Conservation (phyloP, 2,888 invertebrate species). For the Callinectes sapidus region DNA sequence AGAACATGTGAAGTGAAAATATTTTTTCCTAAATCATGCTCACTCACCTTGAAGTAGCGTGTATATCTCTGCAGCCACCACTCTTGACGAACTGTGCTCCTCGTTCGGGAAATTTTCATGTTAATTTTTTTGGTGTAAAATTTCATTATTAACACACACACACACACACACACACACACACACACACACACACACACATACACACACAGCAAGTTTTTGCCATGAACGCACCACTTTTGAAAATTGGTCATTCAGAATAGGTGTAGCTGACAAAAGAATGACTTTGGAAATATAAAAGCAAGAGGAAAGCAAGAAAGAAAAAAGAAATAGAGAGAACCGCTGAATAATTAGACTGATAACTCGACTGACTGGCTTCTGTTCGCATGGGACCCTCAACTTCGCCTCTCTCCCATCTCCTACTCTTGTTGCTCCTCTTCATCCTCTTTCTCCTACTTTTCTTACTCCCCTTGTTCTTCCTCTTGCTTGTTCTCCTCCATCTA, state of each 20-base stretch:
- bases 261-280: background rate
- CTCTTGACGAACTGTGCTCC: background rate
- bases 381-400: slow-evolving; percentile 22
- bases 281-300: background rate
- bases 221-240: background rate
- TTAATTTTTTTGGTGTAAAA: background rate
- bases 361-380: slow-evolving; percentile 33
- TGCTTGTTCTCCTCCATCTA: background rate
- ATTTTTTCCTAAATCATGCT: background rate
- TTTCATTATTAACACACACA: background rate
- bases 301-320: slow-evolving; percentile 20
- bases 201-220: background rate
- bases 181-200: slow-evolving; percentile 21
- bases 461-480: background rate
- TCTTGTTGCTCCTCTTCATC: background rate
- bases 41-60: background rate
- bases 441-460: background rate
- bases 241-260: background rate
- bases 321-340: background rate
- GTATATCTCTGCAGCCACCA: background rate
- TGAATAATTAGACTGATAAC: slow-evolving; percentile 35
- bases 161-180: slow-evolving; percentile 35
- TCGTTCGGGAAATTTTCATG: background rate
- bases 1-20: background rate
- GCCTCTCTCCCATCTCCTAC: slow-evolving; percentile 22